A percentile compares a stretch with the other conserved stretches of the same genome.
Conservation (phyloP, 2,888 invertebrate species). For the Gasteruption jaculator region DNA sequence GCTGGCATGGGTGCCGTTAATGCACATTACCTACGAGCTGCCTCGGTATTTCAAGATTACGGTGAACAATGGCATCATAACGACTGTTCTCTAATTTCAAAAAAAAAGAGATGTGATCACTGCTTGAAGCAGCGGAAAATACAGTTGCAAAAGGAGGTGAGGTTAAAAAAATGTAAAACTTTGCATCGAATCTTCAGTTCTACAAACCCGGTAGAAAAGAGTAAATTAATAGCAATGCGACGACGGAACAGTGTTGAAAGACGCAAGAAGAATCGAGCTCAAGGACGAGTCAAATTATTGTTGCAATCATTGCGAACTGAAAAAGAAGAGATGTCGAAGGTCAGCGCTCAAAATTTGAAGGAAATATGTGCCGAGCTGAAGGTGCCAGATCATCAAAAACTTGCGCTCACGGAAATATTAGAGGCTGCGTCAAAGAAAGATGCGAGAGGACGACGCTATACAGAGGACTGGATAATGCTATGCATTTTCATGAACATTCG, state of each 20-base stretch:
- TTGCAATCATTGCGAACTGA: slow-evolving; percentile 7
- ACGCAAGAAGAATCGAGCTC: slow-evolving; percentile 8
- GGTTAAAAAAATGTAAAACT: not conserved
- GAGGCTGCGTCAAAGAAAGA: slow-evolving; percentile 17
- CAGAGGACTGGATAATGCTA: slow-evolving; percentile 23
- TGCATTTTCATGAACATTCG: slow-evolving; percentile 25
- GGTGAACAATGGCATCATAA: slow-evolving; percentile 12
- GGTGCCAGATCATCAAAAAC: slow-evolving; percentile 7
- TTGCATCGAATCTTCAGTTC: slow-evolving; percentile 3
- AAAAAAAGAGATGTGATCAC: slow-evolving; percentile 8
- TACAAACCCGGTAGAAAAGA: slow-evolving; percentile 9
- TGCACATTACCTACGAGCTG: slow-evolving; percentile 9
- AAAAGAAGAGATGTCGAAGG: no score
- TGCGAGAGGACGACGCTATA: slow-evolving; percentile 18
- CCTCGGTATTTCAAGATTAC: slow-evolving; percentile 7
- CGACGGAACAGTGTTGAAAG: slow-evolving; percentile 4
- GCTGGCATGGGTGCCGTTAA: slow-evolving; percentile 11
- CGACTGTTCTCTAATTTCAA: slow-evolving; percentile 13
- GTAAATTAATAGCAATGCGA: slow-evolving; percentile 5
- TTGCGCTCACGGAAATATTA: slow-evolving; percentile 19
- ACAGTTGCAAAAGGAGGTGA: slow-evolving; percentile 13
- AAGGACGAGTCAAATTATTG: slow-evolving; percentile 5
- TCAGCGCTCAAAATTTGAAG: no score
- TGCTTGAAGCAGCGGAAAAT: slow-evolving; percentile 9
- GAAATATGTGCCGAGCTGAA: no score